Conservation (phyloP, 2,113 vertebrate species). For the Lutjanus erythropterus region DNA sequence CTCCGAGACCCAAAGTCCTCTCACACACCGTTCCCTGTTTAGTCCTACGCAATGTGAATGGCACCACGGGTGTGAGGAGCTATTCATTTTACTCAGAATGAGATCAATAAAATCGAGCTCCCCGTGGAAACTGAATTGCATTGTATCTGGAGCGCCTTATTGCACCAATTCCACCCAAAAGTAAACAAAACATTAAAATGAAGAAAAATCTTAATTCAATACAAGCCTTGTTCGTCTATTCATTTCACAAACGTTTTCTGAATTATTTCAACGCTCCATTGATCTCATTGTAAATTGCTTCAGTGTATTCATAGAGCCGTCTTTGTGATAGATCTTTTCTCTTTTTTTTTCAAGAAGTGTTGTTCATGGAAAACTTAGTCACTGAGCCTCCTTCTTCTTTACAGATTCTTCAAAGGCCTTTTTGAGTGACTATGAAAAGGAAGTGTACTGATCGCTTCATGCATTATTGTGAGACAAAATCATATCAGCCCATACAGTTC, state of each 20-base stretch:
- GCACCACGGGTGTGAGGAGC: not conserved
- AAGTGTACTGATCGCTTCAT: constrained; percentile 10
- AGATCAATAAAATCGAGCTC: constrained; percentile 63
- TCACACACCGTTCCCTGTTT: not conserved
- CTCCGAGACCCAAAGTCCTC: not conserved
- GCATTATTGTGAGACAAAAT: constrained; percentile 35
- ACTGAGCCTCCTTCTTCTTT: constrained; percentile 4
- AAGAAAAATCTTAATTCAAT: constrained; percentile 70
- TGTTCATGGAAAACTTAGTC: constrained; percentile 23
- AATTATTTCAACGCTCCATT: constrained; percentile 56
- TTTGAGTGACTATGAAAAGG: constrained; percentile 17
- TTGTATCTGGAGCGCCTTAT: constrained; percentile 33
- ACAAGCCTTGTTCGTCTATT: constrained; percentile 43
- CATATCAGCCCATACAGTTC: constrained; percentile 4
- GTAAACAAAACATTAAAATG: constrained; percentile 67
- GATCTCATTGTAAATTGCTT: constrained; percentile 55
- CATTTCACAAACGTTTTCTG: constrained; percentile 54
- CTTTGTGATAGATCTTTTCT: constrained; percentile 5
- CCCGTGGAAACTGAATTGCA: constrained; percentile 40
- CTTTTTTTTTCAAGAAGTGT: constrained; percentile 1
- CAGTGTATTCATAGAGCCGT: constrained; percentile 13
- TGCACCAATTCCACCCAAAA: constrained; percentile 36
- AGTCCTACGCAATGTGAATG: not conserved
- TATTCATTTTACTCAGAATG: constrained; percentile 63
- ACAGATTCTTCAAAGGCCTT: constrained; percentile 28